Base-by-base conservation (phyloP, 2,888 invertebrate species). In the Colletes collaris region DNA sequence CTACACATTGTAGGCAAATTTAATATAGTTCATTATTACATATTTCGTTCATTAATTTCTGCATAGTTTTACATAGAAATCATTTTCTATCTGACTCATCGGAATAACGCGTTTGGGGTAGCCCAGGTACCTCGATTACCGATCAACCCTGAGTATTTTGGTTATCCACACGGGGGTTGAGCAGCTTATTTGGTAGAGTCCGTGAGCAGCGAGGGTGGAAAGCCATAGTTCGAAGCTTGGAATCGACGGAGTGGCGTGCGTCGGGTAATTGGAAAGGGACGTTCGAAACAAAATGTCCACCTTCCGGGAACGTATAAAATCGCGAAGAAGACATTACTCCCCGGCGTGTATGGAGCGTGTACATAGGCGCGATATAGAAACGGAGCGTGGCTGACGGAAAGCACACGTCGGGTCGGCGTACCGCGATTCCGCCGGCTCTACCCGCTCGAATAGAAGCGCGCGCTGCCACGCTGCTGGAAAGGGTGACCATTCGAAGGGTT, bases 401-500 rank as follows among this genome's bases (percentile, higher is more conserved):
- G 55, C 60, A 49, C 64, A 49, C 64, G 59, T 63, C 53, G 73
- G 58, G 69, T 66, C 79, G 75, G 66, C 59, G 71, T 68, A 71
- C 53, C 72, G 72, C 76, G 65, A 73, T 60, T 72, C 80, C 69
- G 68, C 44, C 62, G 16, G 72, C 76, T 52, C 50, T 70, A 67
- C 66, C 71, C 78, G 78, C 78, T 73, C 63, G 53, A 60, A 53
- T 16, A 37, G 74, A 52, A 56, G 50, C 63, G 62, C 56, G 62
- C 40, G 64, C 16, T 52, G 67, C 62, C 60, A 69, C 62, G 79
- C 37, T 58, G 53, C 66, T 70, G 81, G 83, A 62, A 85, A 84
- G 87, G 88, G 84, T 81, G 84, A 80, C 83, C 84, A 85, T 86
- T 85, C 83, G 88, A 86, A 90, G 90, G 90, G 90, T 91, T 91